These are phyloP conservation scores for Zele albiditarsus DNA, from an alignment of 2,888 invertebrate genomes.

Conservation along the genomic window DNA sequence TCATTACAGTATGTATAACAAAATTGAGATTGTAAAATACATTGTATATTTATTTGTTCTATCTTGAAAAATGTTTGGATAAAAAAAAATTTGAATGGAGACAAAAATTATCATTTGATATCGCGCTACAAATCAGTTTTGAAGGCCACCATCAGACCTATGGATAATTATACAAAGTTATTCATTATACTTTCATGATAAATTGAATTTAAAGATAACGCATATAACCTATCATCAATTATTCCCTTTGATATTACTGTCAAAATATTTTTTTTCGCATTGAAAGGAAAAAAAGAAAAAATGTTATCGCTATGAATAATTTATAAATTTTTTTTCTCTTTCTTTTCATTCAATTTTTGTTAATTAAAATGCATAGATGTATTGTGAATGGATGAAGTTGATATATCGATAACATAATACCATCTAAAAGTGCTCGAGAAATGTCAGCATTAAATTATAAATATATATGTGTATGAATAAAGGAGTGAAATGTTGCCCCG, in stretches of 20 bases:
- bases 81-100: constrained; percentile 32
- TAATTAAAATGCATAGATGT: neutral
- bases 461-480: constrained; percentile 9
- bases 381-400: neutral
- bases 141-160: constrained; percentile 63
- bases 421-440: neutral
- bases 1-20: neutral
- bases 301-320: too few relatives aligned
- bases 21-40: constrained; percentile 27
- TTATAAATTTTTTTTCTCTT: too few relatives aligned
- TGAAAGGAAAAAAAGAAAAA: too few relatives aligned
- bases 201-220: constrained; percentile 37
- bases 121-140: constrained; percentile 62
- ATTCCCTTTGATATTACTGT: neutral
- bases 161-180: constrained; percentile 52
- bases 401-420: neutral
- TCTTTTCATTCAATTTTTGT: too few relatives aligned
- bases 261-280: too few relatives aligned
- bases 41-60: constrained; percentile 15
- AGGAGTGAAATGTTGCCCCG: constrained; percentile 64
- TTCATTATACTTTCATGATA: constrained; percentile 49
- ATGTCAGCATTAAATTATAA: constrained; percentile 8
- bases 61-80: constrained; percentile 1
- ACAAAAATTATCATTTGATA: constrained; percentile 60
- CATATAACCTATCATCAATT: constrained; percentile 1